phyloP scores from a whole-genome alignment of 2,113 vertebrate species.

The Athene noctua region DNA sequence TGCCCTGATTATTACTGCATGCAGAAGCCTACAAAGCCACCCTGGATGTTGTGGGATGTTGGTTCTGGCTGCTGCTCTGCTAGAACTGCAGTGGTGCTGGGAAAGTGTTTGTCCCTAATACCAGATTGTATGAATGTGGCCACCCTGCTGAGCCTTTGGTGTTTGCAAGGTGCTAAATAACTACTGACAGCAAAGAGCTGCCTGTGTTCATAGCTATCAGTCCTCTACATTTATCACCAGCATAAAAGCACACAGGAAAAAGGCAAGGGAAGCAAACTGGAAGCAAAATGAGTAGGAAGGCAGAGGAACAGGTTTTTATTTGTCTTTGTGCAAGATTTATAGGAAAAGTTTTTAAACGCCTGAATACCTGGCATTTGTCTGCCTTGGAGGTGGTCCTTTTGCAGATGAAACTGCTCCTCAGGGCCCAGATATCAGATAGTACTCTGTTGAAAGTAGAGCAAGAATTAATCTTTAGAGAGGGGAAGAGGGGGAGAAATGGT shows the following conservation, averaged over 20 bases:
- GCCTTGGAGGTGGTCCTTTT: not conserved
- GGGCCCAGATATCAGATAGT: not conserved
- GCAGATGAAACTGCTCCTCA: not conserved
- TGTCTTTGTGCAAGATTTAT: not conserved
- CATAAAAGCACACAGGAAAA: not conserved
- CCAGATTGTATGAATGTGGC: accelerated
- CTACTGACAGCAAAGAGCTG: not conserved
- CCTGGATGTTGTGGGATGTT: accelerated
- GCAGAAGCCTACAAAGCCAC: not conserved
- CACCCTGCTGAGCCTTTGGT: not conserved
- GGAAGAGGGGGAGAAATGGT: not conserved
- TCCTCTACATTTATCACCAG: not conserved
- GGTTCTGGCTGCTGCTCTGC: not conserved
- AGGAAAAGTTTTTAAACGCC: not conserved
- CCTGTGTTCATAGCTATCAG: not conserved
- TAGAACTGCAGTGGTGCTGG: not conserved
- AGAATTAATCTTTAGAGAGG: not conserved
- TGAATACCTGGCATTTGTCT: not conserved
- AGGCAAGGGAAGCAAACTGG: not conserved
- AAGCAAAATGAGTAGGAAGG: not conserved
- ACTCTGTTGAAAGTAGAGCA: not conserved
- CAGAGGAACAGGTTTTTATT: not conserved
- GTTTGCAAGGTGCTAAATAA: not conserved
- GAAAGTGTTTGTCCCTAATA: not conserved
- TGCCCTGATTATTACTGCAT: accelerated